Evolutionary conservation across 2,113 vertebrate genomes (phyloP).

Genomic region (cattle (Bos taurus)): DNA sequence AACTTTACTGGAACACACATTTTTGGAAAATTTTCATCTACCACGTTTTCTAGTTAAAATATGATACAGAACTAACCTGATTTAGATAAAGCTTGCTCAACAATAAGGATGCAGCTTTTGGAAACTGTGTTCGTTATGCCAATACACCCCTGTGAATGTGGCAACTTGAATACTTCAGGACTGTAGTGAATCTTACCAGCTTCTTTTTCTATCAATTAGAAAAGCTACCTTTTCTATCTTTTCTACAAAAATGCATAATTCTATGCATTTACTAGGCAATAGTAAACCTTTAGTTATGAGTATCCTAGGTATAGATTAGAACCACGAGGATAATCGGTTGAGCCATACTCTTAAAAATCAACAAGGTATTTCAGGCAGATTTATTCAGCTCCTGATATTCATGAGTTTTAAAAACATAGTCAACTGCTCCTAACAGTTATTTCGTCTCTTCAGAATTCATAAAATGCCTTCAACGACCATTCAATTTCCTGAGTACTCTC

Average conservation of each 20-base stretch:
- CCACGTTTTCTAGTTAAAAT: conserved; percentile 6
- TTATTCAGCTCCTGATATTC: background rate
- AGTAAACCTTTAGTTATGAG: conserved; percentile 18
- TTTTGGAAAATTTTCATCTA: background rate
- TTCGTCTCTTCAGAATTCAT: conserved; percentile 7
- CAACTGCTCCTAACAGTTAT: background rate
- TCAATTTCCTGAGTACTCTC: background rate
- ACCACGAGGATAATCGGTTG: background rate
- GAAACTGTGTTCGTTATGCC: background rate
- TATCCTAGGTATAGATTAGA: background rate
- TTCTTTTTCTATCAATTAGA: background rate
- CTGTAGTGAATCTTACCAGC: background rate
- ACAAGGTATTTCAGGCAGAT: background rate
- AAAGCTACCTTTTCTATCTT: background rate
- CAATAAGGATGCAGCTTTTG: background rate
- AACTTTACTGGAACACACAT: background rate
- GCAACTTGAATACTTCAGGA: background rate
- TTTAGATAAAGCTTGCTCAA: background rate
- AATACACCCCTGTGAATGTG: background rate
- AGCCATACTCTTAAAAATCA: conserved; percentile 20
- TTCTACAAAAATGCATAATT: background rate
- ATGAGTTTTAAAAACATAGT: conserved; percentile 34
- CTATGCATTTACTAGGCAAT: background rate
- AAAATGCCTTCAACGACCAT: conserved; percentile 10
- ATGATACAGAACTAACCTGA: background rate